phyloP scores from a whole-genome alignment of 1,140 invertebrate genomes.

The Papilio dardanus region DNA sequence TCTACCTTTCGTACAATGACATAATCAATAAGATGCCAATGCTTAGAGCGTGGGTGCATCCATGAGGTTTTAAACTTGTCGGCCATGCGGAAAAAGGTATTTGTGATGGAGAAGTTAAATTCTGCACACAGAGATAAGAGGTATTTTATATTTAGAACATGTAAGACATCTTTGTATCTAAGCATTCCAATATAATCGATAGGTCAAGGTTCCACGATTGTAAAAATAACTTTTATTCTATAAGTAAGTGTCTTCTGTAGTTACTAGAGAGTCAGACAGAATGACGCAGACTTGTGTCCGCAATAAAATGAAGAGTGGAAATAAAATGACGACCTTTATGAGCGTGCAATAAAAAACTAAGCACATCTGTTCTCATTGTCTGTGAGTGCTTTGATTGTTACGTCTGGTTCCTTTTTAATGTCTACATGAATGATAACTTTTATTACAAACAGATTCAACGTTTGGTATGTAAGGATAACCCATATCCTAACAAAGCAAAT shows the following conservation, averaged over 20 bases:
- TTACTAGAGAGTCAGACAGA: neutral
- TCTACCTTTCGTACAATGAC: neutral
- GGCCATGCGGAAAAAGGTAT: too few relatives aligned
- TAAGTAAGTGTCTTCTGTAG: neutral
- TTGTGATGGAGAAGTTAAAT: too few relatives aligned
- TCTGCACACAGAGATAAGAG: too few relatives aligned
- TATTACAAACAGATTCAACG: neutral
- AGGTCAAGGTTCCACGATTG: neutral
- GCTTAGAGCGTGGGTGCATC: constrained; percentile 38
- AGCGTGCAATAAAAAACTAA: neutral
- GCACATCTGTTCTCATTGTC: neutral
- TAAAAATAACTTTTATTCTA: neutral
- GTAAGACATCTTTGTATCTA: neutral
- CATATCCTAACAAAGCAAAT: neutral
- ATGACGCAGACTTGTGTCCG: neutral
- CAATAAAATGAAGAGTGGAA: neutral
- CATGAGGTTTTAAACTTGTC: constrained; percentile 41
- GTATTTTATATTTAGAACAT: too few relatives aligned
- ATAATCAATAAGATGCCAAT: constrained; percentile 36
- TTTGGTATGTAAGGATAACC: neutral
- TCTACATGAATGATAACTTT: neutral
- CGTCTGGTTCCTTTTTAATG: neutral
- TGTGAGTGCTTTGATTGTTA: neutral
- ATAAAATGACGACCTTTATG: neutral
- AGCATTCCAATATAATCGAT: neutral